phyloP scores from a whole-genome alignment of 2,888 invertebrate genomes.

The Calephelis perditalis region DNA sequence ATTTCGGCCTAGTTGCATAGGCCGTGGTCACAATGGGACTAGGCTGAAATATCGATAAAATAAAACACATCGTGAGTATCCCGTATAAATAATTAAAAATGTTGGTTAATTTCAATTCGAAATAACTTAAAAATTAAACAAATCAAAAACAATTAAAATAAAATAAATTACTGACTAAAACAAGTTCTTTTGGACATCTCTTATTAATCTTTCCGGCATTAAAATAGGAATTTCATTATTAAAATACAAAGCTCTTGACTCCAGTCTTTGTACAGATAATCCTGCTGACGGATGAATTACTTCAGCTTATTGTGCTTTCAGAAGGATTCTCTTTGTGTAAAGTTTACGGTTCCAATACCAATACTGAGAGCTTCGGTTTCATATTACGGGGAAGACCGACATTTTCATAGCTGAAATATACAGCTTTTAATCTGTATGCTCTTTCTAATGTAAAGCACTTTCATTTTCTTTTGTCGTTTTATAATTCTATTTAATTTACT shows the following conservation, averaged over 20 bases:
- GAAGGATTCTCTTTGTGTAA: slow-evolving; percentile 3
- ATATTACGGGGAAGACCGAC: neutral
- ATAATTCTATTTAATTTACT: no score
- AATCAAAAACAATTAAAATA: neutral
- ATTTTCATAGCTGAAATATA: neutral
- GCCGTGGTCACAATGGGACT: no score
- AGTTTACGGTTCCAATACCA: slow-evolving; percentile 8
- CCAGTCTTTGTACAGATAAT: slow-evolving; percentile 7
- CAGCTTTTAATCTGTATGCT: no score
- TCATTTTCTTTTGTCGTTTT: no score
- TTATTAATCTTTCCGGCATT: slow-evolving; percentile 5
- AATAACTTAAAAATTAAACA: no score
- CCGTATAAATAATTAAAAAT: no score
- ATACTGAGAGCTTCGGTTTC: neutral
- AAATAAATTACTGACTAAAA: neutral
- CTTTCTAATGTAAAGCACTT: no score
- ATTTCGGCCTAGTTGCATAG: no score
- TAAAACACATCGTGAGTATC: no score
- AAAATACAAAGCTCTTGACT: slow-evolving; percentile 5
- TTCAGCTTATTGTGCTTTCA: slow-evolving; percentile 9
- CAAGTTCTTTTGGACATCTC: neutral
- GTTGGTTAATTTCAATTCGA: no score
- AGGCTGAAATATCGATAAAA: no score
- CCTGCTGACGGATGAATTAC: slow-evolving; percentile 11
- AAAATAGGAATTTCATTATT: slow-evolving; percentile 9